Conservation (phyloP, 2,888 invertebrate genomes). For the Drosophila mulleri region DNA sequence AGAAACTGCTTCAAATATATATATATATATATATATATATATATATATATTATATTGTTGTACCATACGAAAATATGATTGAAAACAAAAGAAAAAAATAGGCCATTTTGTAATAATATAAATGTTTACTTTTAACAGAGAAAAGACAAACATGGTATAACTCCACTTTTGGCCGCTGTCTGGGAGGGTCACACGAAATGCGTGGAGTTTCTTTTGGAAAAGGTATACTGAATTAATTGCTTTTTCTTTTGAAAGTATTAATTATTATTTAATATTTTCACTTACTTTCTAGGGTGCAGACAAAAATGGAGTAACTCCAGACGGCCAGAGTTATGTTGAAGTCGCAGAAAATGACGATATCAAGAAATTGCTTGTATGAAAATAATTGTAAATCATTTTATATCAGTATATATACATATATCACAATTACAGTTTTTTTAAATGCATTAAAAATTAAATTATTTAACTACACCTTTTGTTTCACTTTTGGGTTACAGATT, state of each 20-base stretch:
- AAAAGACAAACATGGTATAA: constrained; percentile 97
- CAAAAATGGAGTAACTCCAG: constrained; percentile 93
- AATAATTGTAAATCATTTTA: constrained; percentile 35
- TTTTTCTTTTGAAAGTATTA: background rate
- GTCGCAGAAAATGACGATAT: constrained; percentile 97
- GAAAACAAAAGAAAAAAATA: no score
- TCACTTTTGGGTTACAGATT: background rate
- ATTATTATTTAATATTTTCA: background rate
- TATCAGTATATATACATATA: constrained; percentile 12
- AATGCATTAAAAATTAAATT: constrained; percentile 7
- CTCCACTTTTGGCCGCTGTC: constrained; percentile 96
- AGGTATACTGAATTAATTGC: constrained; percentile 86
- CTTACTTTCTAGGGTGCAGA: constrained; percentile 89
- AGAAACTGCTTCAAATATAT: no score
- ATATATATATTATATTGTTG: no score
- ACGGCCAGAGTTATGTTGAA: constrained; percentile 94
- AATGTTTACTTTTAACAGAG: constrained; percentile 86
- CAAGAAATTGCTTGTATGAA: constrained; percentile 88
- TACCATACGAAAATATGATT: background rate
- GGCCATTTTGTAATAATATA: background rate
- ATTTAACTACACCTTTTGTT: background rate
- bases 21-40: no score
- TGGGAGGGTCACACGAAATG: constrained; percentile 98
- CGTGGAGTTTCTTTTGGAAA: constrained; percentile 93
- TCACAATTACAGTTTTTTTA: constrained; percentile 5